phyloP scores from a whole-genome alignment of 2,888 invertebrate genomes.

The Xestia sexstrigata region DNA sequence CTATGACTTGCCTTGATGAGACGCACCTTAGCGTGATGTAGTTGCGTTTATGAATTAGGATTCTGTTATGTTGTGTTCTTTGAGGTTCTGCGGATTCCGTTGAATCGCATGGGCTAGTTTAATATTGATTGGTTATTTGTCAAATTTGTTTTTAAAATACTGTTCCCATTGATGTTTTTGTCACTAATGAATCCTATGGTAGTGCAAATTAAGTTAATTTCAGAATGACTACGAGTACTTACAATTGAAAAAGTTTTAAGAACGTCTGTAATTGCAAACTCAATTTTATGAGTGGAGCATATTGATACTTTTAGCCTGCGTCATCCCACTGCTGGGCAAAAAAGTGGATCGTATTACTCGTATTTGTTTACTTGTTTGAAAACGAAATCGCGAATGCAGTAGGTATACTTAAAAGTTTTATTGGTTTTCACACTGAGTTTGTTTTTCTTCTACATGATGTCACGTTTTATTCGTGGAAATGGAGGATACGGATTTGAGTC shows the following conservation, averaged over 20 bases:
- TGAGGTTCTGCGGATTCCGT: conserved; percentile 2
- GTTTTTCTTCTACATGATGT: conserved; percentile 7
- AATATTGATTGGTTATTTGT: background rate
- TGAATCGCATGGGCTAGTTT: background rate
- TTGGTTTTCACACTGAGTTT: background rate
- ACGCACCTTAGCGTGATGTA: conserved; percentile 43
- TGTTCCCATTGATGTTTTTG: too few species aligned
- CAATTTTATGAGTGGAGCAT: background rate
- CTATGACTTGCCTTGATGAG: conserved; percentile 44
- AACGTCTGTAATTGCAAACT: background rate
- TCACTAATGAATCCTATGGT: too few species aligned
- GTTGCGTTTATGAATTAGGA: conserved; percentile 40
- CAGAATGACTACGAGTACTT: background rate
- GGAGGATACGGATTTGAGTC: conserved; percentile 6
- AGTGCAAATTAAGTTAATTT: background rate
- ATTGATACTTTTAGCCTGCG: too few species aligned
- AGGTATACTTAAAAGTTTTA: background rate
- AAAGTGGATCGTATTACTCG: background rate
- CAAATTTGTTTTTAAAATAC: too few species aligned
- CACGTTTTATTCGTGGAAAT: conserved; percentile 26
- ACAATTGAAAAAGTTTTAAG: background rate
- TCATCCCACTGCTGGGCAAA: too few species aligned
- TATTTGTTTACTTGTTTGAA: background rate
- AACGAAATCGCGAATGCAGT: background rate
- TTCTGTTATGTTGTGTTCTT: conserved; percentile 44